Conservation (phyloP, 2,797 vertebrate genomes). For the Microhierax caerulescens region DNA sequence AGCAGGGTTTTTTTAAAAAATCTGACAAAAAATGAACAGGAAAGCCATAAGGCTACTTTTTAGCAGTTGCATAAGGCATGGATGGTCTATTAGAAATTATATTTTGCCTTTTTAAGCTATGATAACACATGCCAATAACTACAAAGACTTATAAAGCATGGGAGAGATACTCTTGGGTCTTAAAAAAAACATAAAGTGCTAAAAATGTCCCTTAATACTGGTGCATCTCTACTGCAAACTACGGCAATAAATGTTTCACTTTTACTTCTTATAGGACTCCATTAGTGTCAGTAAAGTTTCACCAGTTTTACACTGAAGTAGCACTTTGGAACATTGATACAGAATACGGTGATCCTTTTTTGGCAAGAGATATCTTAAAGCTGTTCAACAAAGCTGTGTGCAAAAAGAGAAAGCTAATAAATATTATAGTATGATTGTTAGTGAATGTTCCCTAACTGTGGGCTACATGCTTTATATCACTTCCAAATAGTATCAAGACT, state of each 20-base stretch:
- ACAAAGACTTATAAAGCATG: not conserved
- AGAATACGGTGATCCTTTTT: constrained; percentile 43
- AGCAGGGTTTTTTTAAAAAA: not conserved
- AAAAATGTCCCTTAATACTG: constrained; percentile 12
- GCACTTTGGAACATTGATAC: constrained; percentile 23
- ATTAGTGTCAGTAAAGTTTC: not conserved
- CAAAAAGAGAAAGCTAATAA: constrained; percentile 11
- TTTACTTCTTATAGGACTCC: not conserved
- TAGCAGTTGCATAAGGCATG: constrained; percentile 37
- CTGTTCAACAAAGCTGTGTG: constrained; percentile 29
- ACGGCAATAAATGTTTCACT: not conserved
- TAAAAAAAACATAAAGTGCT: constrained; percentile 34
- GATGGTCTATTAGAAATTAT: not conserved
- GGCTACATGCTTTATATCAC: not conserved
- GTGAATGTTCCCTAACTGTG: not conserved
- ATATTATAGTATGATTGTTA: not conserved
- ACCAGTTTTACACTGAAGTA: constrained; percentile 9
- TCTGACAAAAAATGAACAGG: not conserved
- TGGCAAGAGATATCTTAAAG: constrained; percentile 63
- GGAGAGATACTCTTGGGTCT: not conserved
- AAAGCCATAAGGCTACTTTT: constrained; percentile 11
- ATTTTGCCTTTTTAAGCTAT: not conserved
- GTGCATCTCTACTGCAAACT: not conserved
- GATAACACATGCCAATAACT: not conserved
- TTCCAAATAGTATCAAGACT: not conserved